These are phyloP conservation scores for Erythrocercus mccallii DNA, from an alignment of 2,113 vertebrate genomes.

Conservation along the genomic window DNA sequence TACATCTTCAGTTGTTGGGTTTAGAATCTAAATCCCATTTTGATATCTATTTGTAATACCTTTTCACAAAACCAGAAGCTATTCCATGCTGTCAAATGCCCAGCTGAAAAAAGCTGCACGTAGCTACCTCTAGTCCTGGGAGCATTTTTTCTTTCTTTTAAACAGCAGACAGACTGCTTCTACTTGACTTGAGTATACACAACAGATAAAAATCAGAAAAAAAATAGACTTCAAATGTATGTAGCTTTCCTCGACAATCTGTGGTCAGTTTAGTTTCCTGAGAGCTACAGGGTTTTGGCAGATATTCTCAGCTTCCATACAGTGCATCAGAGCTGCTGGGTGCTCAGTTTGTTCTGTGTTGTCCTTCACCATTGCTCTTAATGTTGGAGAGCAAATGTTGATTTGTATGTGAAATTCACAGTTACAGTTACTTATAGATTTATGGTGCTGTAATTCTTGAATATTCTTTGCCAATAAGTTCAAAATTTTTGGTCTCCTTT, in stretches of 20 bases:
- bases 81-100: too few species aligned
- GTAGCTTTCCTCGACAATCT: neutral
- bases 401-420: neutral
- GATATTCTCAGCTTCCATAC: neutral
- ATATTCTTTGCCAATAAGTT: neutral
- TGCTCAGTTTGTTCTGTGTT: neutral
- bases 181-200: neutral
- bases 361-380: neutral
- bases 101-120: too few species aligned
- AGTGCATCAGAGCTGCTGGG: neutral
- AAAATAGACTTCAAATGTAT: neutral
- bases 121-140: too few species aligned
- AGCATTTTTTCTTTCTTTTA: too few species aligned
- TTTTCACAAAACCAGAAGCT: too few species aligned
- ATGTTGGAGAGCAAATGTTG: neutral
- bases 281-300: neutral
- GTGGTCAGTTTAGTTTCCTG: neutral
- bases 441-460: neutral
- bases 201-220: neutral
- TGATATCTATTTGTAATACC: too few species aligned
- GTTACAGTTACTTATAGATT: neutral
- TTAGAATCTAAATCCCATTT: too few species aligned
- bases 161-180: neutral
- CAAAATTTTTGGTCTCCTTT: neutral
- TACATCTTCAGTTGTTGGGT: too few species aligned